phyloP scores from a whole-genome alignment of 2,888 invertebrate species.

The Drosophila kokeensis region DNA sequence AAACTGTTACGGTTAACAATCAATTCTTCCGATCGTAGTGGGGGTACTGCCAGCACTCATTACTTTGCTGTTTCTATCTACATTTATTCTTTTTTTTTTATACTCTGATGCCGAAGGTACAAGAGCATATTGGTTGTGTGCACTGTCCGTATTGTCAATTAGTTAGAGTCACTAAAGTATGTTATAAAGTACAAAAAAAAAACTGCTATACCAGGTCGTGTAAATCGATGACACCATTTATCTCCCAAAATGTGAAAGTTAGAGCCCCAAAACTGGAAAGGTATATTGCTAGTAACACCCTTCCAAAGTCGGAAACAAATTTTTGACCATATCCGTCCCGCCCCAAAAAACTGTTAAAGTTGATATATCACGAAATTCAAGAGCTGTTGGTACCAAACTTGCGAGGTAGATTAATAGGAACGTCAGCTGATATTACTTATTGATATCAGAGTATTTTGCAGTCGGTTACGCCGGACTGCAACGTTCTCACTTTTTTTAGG shows the following conservation, averaged over 20 bases:
- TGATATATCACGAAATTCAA: neutral
- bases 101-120: neutral
- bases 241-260: neutral
- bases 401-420: neutral
- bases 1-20: slow-evolving; percentile 79
- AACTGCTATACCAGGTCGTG: no score
- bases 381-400: neutral
- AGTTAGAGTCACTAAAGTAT: no score
- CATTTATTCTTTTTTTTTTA: neutral
- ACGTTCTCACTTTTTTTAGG: neutral
- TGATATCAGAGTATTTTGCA: neutral
- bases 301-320: neutral
- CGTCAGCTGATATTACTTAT: neutral
- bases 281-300: neutral
- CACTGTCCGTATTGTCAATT: neutral
- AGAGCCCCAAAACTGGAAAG: neutral
- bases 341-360: neutral
- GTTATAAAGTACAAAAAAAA: no score
- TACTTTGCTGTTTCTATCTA: slow-evolving; percentile 45
- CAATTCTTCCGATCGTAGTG: slow-evolving; percentile 54
- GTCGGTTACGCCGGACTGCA: neutral
- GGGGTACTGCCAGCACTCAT: slow-evolving; percentile 60
- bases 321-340: neutral
- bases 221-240: neutral
- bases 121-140: neutral